Evolutionary conservation across 35 echinoderm and acorn worm genomes (phyloP), one percentile per base, ranked within the genome.

Genomic region (Ophioderma brevispina): DNA sequence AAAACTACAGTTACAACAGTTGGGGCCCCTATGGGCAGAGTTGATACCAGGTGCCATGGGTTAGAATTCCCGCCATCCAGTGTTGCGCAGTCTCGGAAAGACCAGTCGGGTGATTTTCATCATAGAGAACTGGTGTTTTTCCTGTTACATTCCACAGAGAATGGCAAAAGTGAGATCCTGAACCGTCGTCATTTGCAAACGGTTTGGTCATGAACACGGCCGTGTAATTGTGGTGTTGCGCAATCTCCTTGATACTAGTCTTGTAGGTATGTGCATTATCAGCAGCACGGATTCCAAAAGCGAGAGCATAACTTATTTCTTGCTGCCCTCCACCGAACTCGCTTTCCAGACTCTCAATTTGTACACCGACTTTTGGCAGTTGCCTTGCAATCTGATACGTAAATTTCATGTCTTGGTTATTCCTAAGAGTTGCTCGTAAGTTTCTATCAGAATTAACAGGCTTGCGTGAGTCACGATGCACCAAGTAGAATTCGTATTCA

Each of bases 401-500:
- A 10, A 98, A 84, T 4, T 88, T 75, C 55, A 52, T 43, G 32
- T 92, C 78, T 32, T 49, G 63, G 50, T 86, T 81, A 21, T 87
- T 89, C 8, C 89, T 92, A 25, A 91, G 1, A 37, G 96, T 94
- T 3, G 96, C 63, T 32, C 76, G 84, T 2, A 81, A 23, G 55
- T 92, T 92, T 33, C 75, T 31, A 39, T 79, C 81, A 33, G 79
- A 38, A 25, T 70, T 13, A 13, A 98, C 32, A 13, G 96, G 92
- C 79, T 94, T 79, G 39, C 78, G 83, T 6, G 85, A 76, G 21
- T 92, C 59, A 19, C 82, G 37, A 77, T 94, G 55, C 0, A 98
- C 86, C 32, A 98, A 33, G 42, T 93, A 94, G 76, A 94, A 98
- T 78, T 98, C 96, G 55, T 98, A 82, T 75, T 94, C 96, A 78